Conservation (phyloP, 2,113 vertebrate species). For the Protobothrops flavoviridis region DNA sequence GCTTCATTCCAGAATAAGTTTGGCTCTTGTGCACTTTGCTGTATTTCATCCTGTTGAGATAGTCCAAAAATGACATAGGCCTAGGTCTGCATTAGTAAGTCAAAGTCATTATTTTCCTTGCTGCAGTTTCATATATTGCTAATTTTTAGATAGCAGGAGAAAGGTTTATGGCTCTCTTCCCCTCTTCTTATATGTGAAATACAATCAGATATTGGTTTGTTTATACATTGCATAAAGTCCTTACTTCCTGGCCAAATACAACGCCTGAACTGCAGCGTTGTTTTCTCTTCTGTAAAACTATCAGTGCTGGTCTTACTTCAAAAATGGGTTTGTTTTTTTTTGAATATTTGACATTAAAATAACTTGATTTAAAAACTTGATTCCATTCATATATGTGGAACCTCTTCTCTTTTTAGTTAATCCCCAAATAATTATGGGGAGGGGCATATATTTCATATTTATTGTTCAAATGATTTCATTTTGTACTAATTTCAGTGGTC, state of each 20-base stretch:
- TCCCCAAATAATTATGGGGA: neutral
- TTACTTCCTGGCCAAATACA: neutral
- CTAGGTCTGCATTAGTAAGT: neutral
- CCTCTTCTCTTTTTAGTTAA: neutral
- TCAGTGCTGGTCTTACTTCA: neutral
- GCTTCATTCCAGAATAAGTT: neutral
- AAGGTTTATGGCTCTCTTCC: too few relatives aligned
- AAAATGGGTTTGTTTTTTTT: neutral
- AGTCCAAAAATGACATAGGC: neutral
- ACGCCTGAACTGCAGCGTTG: neutral
- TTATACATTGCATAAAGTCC: neutral
- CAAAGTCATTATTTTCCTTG: neutral
- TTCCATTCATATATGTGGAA: conserved; percentile 18
- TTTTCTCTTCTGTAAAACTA: neutral
- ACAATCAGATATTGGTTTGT: neutral
- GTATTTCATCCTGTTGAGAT: neutral
- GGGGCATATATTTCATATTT: neutral
- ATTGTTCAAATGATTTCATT: neutral
- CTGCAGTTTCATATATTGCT: neutral
- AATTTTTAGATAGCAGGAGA: neutral
- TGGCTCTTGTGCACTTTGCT: neutral
- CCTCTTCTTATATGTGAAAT: neutral
- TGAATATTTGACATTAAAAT: neutral
- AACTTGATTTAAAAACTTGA: neutral
- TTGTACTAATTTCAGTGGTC: neutral